These are phyloP conservation scores for Parazoanthus swiftii DNA, from an alignment of 92 coral and sea anemone genomes.

Conservation along the genomic window DNA sequence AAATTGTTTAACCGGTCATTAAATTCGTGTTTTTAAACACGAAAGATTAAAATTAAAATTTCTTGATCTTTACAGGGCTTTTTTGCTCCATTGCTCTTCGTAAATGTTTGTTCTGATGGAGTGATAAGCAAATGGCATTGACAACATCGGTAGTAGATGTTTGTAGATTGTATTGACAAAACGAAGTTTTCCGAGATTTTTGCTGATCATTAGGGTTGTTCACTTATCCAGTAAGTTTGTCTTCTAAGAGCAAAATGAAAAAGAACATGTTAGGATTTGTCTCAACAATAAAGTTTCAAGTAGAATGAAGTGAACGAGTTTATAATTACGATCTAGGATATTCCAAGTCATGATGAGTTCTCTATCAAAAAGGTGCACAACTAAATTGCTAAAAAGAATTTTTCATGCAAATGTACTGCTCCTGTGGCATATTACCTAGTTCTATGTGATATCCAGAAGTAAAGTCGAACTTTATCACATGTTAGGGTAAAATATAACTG, in stretches of 20 bases:
- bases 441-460: neutral
- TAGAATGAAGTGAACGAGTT: neutral
- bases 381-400: slow-evolving; percentile 2
- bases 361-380: neutral
- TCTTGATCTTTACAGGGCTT: neutral
- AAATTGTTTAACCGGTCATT: slow-evolving; percentile 1
- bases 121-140: neutral
- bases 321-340: neutral
- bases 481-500: neutral
- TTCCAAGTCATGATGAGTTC: slow-evolving; percentile 1
- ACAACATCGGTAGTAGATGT: neutral
- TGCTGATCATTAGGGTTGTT: neutral
- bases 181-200: neutral
- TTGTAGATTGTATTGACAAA: slow-evolving; percentile 6
- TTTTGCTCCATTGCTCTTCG: slow-evolving; percentile 5
- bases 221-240: neutral
- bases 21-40: neutral
- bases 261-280: slow-evolving; percentile 4
- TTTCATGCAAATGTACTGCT: neutral
- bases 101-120: neutral
- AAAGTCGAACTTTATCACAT: neutral
- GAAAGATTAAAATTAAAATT: neutral
- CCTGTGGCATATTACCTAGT: slow-evolving; percentile 1
- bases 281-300: neutral
- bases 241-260: neutral